Evolutionary conservation across 2,888 invertebrate species (phyloP), one percentile per base, ranked within the genome.

Genomic region (Torymus auratus): DNA sequence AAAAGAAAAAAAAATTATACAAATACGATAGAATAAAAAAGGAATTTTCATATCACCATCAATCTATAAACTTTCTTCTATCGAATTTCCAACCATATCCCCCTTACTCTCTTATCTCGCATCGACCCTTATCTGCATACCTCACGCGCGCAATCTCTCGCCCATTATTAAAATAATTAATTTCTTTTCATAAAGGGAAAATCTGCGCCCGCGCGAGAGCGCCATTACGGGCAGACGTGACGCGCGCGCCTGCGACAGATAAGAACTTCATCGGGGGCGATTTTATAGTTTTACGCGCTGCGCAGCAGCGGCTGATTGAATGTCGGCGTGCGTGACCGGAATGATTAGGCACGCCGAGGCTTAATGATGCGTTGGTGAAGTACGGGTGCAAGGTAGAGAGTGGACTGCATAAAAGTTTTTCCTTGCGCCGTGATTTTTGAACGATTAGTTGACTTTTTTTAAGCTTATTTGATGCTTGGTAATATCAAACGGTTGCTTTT

Each of bases 311-410:
- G 55, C 65, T 78, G 77, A 78, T 78, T 78, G 71, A 78, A 78
- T 71, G 71, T 52, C 77, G 65, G 65, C 71, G 77, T 71, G 71
- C 77, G 77, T 78, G 77, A 78, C 77, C 65, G 60, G 71, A 78
- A 78, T 78, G 64, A 78, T 67, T 56, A 58, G 65, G 23, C 61
- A n/a, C 50, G 15, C 52, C 53, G 50, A 15, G 52, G 55, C 68
- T 50, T 68, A 68, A 68, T 61, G 71, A 61, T 71, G 55, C 72
- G 41, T 20, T 23, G 62, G 53, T 41, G 53, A 23, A 23, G 58
- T 58, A 58, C 41, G 41, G 13, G 41, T 7, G 41, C 0, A 41
- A 41, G 7, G 7, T 10, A 41, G 41, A 41, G 7, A 41, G 7
- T 41, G 7, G 7, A 4, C 41, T 41, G 7, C 41, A 41, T 41